Evolutionary conservation across 53 echinoderm and acorn worm genomes (phyloP).

Genomic region (Antedon mediterranea): DNA sequence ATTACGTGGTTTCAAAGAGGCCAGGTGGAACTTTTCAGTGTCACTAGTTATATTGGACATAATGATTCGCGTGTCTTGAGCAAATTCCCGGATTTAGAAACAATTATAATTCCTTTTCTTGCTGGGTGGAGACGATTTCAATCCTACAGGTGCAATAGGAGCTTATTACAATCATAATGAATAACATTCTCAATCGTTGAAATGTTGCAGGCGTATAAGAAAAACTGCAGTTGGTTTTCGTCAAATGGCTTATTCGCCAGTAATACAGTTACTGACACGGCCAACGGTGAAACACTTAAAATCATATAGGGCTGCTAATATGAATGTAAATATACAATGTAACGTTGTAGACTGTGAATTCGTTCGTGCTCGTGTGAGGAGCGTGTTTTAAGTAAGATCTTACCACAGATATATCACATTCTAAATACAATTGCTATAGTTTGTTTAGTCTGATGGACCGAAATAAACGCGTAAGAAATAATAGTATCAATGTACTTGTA

Average conservation of each 20-base stretch:
- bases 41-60: not conserved
- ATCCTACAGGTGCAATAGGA: not conserved
- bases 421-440: too few relatives aligned
- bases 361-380: not conserved
- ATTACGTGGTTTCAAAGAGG: not conserved
- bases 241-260: not conserved
- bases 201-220: not conserved
- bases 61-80: not conserved
- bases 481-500: too few relatives aligned
- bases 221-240: not conserved
- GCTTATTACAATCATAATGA: not conserved
- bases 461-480: too few relatives aligned
- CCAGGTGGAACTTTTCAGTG: not conserved
- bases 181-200: not conserved
- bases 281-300: not conserved
- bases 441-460: too few relatives aligned
- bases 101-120: not conserved
- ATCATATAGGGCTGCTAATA: not conserved
- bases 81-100: not conserved
- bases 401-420: too few relatives aligned
- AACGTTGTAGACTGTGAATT: not conserved
- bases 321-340: slow-evolving; percentile 1
- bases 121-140: not conserved
- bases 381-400: not conserved
- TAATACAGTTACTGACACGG: not conserved